Base-by-base conservation (phyloP, 2,888 invertebrate species). In the Drosophila picticornis region DNA sequence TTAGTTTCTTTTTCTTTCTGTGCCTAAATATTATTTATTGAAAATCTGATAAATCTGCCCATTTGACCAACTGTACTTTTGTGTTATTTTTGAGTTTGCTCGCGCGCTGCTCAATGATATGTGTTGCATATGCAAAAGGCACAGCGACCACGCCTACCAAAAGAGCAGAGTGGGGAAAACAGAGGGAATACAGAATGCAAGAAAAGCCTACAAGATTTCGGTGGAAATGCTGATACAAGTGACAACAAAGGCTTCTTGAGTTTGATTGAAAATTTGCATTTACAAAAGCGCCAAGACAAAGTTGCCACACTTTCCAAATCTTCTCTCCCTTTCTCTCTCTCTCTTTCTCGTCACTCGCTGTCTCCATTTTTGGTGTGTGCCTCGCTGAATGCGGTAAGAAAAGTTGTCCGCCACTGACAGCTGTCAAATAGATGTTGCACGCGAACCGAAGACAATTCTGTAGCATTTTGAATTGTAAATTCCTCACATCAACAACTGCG, bases 381-480 rank as follows among this genome's bases (percentile, higher is more conserved):
- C 64, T 22, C 19, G 56, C 65, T 31, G 27, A 36, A 48, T 38
- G 68, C 32, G 65, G 69, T 50, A 83, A 71, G 84, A 76, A 83
- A 86, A 86, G 71, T 86, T 82, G 67, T 64, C 52, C 72, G 80
- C 74, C 65, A 70, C 75, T 77, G 74, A 79, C 90, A 90, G 87
- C 87, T 86, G 85, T 83, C 80, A 83, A 90, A 90, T 84, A 77
- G 80, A 83, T 83, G 83, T 76, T 64, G 86, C 75, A 81, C 75
- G 75, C 80, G 69, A 74, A 69, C 70, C 69, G 80, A 82, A 90
- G 89, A 83, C 83, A 88, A 90, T 80, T 84, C 79, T 74, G 84
- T 72, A 76, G 75, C 73, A 81, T 86, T 90, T 89, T 89, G 90
- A 87, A 87, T 90, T 87, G 90, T 89, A 87, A 87, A 87, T 87